Evolutionary conservation across 2,797 vertebrate genomes (phyloP), one percentile per base, ranked within the genome.

Genomic region (Clarias laeviceps): DNA sequence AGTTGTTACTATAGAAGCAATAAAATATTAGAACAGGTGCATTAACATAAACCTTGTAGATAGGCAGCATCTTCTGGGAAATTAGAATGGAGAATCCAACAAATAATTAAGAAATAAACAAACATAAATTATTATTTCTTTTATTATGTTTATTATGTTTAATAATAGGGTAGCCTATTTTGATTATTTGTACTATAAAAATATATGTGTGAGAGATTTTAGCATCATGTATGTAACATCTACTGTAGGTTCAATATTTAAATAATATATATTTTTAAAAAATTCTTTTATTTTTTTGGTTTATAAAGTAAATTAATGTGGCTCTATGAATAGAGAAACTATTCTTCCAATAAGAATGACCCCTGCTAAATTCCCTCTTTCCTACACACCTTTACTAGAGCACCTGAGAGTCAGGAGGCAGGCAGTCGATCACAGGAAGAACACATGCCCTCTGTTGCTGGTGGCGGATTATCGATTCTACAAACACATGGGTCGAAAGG

Each of bases 391-490:
- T 24, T 73, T 24, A 20, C 27, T 83, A 78, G 96, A 89, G 88
- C 91, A 87, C 88, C 37, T 88, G 73, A 94, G 96, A 77, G 91
- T 91, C 84, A 96, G 91, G 91, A 90, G 93, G 5, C 91, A 92
- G 84, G 8, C 83, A 1, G 89, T 93, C 1, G 91, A 96, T 66
- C 94, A 91, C 78, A 88, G 93, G 84, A 96, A 94, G 89, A 96
- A 97, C 88, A 97, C 96, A 0, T 97, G 96, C 83, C 96, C 95
- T 88, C 93, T 97, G 89, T 70, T 97, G 85, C 95, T 97, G 79
- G 97, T 97, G 68, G 97, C 97, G 3, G 97, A 97, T 89, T 95
- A 97, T 91, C 96, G 96, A 54, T 97, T 97, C 85, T 97, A 95
- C 90, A 94, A 86, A 74, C 91, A 97, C 89, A 97, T 97, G 96